These are phyloP conservation scores for Heliconius ethilla DNA, from an alignment of 2,888 invertebrate species.

Conservation along the genomic window DNA sequence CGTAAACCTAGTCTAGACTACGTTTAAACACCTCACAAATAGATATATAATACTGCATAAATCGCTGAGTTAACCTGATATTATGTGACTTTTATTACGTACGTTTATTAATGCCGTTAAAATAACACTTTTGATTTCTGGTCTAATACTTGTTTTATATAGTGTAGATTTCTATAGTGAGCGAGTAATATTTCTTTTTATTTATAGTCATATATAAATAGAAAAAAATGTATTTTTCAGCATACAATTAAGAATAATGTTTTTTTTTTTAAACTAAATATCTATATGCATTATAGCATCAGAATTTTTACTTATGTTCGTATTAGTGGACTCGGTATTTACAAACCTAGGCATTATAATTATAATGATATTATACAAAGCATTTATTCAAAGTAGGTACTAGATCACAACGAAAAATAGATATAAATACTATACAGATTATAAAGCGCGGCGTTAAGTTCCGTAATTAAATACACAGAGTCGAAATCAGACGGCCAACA, in stretches of 20 bases:
- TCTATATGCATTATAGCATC: no score
- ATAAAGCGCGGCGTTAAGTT: no score
- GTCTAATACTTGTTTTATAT: conserved; percentile 11
- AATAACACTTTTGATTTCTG: conserved; percentile 34
- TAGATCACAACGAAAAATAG: no score
- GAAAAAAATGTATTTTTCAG: not conserved
- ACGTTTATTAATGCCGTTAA: conserved; percentile 37
- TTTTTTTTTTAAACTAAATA: not conserved
- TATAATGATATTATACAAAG: no score
- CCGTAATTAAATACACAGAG: no score
- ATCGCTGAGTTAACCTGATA: conserved; percentile 50
- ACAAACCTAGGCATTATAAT: no score
- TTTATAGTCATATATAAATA: not conserved
- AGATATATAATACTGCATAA: conserved; percentile 50
- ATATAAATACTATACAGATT: no score
- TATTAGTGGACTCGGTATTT: no score
- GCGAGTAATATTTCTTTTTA: not conserved
- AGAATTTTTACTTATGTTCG: no score
- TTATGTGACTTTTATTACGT: conserved; percentile 39
- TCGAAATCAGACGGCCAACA: no score
- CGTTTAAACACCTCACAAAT: conserved; percentile 53
- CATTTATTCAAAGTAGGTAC: no score
- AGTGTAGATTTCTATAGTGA: no score
- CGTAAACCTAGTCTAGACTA: conserved; percentile 55
- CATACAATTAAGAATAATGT: not conserved